These are phyloP conservation scores for Sitta europaea DNA, from an alignment of 2,113 vertebrate genomes.

Conservation along the genomic window DNA sequence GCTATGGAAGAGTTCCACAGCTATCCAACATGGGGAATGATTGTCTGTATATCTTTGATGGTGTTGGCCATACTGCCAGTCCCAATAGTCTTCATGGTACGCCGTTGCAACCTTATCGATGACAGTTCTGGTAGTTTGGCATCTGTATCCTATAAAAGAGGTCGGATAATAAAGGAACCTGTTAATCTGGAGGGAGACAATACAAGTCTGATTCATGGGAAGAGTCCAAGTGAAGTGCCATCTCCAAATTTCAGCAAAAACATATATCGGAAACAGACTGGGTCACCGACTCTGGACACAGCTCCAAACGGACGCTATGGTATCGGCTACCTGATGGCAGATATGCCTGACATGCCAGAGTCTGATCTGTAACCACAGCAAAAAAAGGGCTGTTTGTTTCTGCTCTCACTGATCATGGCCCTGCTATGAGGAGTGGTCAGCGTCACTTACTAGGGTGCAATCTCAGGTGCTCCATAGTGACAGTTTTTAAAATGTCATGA, in stretches of 20 bases:
- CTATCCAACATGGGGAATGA: slow-evolving; percentile 87
- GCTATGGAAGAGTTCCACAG: slow-evolving; percentile 78
- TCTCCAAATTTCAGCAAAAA: slow-evolving; percentile 88
- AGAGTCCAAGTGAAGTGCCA: slow-evolving; percentile 84
- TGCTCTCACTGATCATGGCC: slow-evolving; percentile 27
- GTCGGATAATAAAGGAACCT: slow-evolving; percentile 87
- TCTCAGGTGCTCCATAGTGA: slow-evolving; percentile 69
- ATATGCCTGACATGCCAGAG: slow-evolving; percentile 91
- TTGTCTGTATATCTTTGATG: slow-evolving; percentile 85
- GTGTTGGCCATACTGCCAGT: slow-evolving; percentile 85
- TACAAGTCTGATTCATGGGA: slow-evolving; percentile 87
- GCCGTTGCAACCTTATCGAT: slow-evolving; percentile 84
- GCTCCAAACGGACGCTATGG: slow-evolving; percentile 92
- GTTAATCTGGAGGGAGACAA: slow-evolving; percentile 83
- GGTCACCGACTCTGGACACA: slow-evolving; percentile 75
- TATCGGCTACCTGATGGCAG: slow-evolving; percentile 92
- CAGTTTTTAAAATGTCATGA: slow-evolving; percentile 26
- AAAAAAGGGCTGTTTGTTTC: neutral
- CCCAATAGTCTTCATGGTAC: slow-evolving; percentile 83
- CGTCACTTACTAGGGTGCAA: slow-evolving; percentile 45
- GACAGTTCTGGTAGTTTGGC: slow-evolving; percentile 79
- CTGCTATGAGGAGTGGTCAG: slow-evolving; percentile 38
- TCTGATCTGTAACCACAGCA: slow-evolving; percentile 84
- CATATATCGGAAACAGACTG: slow-evolving; percentile 88
- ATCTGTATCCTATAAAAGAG: slow-evolving; percentile 90